Evolutionary conservation across 2,113 vertebrate species (phyloP).

Genomic region (Pantherophis guttatus): DNA sequence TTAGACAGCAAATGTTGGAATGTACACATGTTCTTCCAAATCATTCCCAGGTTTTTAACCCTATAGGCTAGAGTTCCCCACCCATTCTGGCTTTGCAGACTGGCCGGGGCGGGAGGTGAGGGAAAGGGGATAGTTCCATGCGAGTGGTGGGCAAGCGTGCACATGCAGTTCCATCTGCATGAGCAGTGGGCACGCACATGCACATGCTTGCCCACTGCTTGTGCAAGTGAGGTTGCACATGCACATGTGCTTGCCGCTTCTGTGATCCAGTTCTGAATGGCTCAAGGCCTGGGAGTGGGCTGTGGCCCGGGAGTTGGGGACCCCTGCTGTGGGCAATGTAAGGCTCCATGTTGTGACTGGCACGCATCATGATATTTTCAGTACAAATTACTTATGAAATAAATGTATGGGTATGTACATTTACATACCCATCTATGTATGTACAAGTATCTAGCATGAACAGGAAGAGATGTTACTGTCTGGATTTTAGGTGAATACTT

Average conservation of each 20-base stretch:
- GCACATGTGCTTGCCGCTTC: not conserved
- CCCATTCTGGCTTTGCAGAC: not conserved
- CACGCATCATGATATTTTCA: not conserved
- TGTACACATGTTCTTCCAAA: not conserved
- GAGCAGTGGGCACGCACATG: not conserved
- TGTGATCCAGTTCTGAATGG: not conserved
- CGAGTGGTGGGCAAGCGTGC: accelerated
- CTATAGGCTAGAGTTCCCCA: not conserved
- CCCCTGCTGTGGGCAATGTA: not conserved
- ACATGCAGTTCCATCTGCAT: not conserved
- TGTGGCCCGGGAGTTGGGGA: not conserved
- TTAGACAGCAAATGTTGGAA: not conserved
- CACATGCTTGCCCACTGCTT: not conserved
- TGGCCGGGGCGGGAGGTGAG: too few relatives aligned
- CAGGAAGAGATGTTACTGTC: not conserved
- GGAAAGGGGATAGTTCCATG: not conserved
- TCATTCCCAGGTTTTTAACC: not conserved
- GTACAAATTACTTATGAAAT: not conserved
- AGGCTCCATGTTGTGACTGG: not conserved
- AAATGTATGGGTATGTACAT: not conserved
- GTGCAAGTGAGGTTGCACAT: not conserved
- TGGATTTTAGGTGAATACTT: not conserved
- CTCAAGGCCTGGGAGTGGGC: not conserved
- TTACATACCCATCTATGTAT: too few relatives aligned
- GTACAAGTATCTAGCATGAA: not conserved